Percentiles rank a stretch among this genome's conserved stretches.
These are phyloP conservation scores for Lissocephala sabroskyi DNA, from an alignment of 2,888 invertebrate genomes.

Conservation along the genomic window DNA sequence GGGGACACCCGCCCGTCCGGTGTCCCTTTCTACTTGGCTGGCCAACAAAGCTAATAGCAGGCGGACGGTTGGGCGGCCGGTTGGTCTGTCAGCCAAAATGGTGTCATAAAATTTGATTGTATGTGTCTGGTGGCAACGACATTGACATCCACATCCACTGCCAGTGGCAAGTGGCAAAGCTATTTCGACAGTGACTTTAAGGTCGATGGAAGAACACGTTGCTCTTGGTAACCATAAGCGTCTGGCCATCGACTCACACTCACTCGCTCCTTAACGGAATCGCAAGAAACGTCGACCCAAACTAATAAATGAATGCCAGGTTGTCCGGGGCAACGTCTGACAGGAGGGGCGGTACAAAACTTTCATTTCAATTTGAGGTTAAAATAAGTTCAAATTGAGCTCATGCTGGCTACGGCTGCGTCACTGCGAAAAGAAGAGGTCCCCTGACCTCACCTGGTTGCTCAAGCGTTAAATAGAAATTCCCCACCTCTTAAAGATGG, in stretches of 20 bases:
- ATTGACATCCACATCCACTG: too few species aligned
- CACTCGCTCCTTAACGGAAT: constrained; percentile 29
- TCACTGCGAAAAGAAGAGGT: too few species aligned
- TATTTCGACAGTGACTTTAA: background rate
- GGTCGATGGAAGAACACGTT: background rate
- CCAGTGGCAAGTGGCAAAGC: background rate
- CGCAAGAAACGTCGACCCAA: constrained; percentile 54
- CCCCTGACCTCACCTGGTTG: constrained; percentile 12
- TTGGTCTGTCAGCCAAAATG: constrained; percentile 2
- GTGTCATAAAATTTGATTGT: constrained; percentile 13
- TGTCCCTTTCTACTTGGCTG: constrained; percentile 18
- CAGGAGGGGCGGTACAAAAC: constrained; percentile 24
- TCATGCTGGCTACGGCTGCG: background rate
- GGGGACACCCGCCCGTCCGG: too few species aligned
- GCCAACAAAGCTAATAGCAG: constrained; percentile 7
- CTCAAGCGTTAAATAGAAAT: constrained; percentile 62
- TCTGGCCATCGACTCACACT: background rate
- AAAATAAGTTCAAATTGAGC: constrained; percentile 37
- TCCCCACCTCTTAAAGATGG: constrained; percentile 30
- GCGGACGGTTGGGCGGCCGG: background rate
- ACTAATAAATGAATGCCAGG: constrained; percentile 57
- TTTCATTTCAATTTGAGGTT: constrained; percentile 36
- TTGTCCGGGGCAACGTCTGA: constrained; percentile 18
- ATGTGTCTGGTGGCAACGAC: constrained; percentile 1
- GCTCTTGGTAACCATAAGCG: constrained; percentile 3